phyloP scores from a whole-genome alignment of 2,797 vertebrate genomes.

The Lepus townsendii region DNA sequence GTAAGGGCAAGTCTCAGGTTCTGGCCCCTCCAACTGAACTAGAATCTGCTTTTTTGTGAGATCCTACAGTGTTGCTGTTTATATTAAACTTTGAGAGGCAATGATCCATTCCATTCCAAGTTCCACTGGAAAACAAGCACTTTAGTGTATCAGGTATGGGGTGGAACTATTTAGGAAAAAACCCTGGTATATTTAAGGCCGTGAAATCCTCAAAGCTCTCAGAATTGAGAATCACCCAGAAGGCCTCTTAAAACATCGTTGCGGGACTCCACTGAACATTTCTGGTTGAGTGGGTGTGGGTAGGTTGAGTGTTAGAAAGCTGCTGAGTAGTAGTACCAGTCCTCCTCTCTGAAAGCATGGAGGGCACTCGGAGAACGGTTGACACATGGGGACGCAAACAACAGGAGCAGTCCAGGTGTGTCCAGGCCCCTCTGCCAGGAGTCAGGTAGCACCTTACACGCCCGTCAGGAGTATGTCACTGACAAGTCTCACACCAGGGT shows the following conservation, averaged over 20 bases:
- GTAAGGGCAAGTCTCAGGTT: not conserved
- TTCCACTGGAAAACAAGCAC: constrained; percentile 11
- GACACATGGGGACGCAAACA: not conserved
- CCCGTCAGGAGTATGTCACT: not conserved
- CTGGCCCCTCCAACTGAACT: not conserved
- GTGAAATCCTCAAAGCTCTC: not conserved
- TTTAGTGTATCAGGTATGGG: not conserved
- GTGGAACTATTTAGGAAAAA: not conserved
- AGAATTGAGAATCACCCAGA: not conserved
- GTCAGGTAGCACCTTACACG: not conserved
- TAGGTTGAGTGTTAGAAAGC: no score
- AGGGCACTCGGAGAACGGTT: not conserved
- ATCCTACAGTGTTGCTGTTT: not conserved
- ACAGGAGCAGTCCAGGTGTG: not conserved
- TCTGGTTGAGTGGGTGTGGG: not conserved
- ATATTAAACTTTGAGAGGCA: not conserved
- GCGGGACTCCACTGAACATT: not conserved
- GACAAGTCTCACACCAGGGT: not conserved
- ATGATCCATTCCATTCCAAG: not conserved
- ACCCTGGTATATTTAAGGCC: rapidly evolving
- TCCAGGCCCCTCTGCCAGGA: not conserved
- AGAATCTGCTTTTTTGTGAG: constrained; percentile 8
- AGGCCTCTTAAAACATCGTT: not conserved
- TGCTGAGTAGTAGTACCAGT: not conserved
- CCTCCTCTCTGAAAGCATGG: not conserved